Percentiles rank a stretch among this genome's conserved stretches.
These are phyloP conservation scores for Tuta absoluta DNA, from an alignment of 2,888 invertebrate species.

Conservation along the genomic window DNA sequence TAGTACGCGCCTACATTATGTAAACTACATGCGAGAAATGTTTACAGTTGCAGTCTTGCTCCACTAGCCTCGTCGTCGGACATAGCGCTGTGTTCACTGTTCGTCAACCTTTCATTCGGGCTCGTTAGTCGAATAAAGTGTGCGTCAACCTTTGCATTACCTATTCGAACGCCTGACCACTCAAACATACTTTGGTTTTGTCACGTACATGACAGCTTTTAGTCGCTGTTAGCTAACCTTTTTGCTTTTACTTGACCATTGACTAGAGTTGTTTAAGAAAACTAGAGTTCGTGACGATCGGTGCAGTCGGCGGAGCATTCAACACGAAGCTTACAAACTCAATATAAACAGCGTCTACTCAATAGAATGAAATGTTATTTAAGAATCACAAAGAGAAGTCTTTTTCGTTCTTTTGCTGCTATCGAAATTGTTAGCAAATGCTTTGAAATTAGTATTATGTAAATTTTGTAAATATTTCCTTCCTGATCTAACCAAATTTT, in stretches of 20 bases:
- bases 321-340: neutral
- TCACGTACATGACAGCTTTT: constrained; percentile 6
- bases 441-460: neutral
- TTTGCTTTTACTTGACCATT: constrained; percentile 9
- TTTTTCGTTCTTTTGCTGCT: neutral
- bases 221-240: constrained; percentile 9
- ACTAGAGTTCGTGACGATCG: neutral
- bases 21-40: constrained; percentile 6
- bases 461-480: too few species aligned
- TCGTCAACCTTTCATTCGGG: neutral
- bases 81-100: neutral
- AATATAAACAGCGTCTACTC: constrained; percentile 6
- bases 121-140: neutral
- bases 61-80: neutral
- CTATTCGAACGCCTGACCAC: neutral
- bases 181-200: neutral
- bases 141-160: neutral
- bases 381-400: neutral
- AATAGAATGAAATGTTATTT: too few species aligned
- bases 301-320: neutral
- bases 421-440: neutral
- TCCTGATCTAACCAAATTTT: too few species aligned
- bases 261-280: neutral
- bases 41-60: neutral
- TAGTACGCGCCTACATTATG: neutral